Conservation (phyloP, 1,140 invertebrate species). For the Brachionus manjavacas region DNA sequence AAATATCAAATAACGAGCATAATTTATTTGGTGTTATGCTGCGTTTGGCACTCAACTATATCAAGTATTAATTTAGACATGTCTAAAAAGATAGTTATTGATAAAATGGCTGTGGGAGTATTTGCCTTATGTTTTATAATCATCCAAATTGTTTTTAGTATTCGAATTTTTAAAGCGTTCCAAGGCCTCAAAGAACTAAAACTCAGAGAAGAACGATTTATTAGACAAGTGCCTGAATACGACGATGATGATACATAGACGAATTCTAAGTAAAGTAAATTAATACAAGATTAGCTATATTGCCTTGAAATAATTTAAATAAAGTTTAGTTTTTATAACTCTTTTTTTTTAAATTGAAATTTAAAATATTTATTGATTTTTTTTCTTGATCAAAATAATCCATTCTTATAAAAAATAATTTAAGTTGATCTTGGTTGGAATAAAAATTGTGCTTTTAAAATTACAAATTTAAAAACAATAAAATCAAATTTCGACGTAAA, state of each 20-base stretch:
- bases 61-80: neutral
- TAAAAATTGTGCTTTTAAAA: too few species aligned
- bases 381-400: too few species aligned
- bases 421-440: too few species aligned
- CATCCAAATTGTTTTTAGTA: slow-evolving; percentile 35
- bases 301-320: neutral
- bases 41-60: slow-evolving; percentile 33
- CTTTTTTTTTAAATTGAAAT: neutral
- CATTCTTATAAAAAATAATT: too few species aligned
- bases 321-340: neutral
- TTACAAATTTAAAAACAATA: too few species aligned
- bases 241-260: slow-evolving; percentile 5
- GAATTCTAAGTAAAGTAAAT: neutral
- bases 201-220: slow-evolving; percentile 6
- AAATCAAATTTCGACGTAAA: too few species aligned
- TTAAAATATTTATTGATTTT: too few species aligned
- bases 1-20: slow-evolving; percentile 36
- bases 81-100: slow-evolving; percentile 6
- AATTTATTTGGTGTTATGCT: slow-evolving; percentile 11
- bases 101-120: slow-evolving; percentile 2
- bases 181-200: neutral
- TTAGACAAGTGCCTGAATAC: slow-evolving; percentile 22
- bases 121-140: neutral
- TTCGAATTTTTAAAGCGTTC: slow-evolving; percentile 8
- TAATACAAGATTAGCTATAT: neutral